Base-by-base conservation (phyloP, 2,113 vertebrate genomes). In the Tricholaema leucomelas region DNA sequence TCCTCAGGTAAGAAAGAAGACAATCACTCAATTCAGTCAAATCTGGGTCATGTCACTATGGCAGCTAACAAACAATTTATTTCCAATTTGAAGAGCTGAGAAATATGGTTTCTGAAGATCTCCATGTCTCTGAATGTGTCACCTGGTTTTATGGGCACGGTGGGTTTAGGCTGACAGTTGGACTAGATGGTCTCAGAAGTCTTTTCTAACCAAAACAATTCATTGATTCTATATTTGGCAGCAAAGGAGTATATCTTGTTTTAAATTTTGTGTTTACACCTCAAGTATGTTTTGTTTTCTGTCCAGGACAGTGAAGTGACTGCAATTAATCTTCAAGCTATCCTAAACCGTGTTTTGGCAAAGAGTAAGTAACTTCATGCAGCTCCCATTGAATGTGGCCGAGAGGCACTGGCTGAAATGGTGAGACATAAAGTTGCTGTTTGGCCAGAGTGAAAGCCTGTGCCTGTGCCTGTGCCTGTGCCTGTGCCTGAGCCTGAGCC, bases 281-380 rank as follows among this genome's bases (percentile, higher is more conserved):
- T 61, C 2, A 73, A 54, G 17, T 30, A 11, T 24, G 5, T 86
- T 83, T 80, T 31, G 3, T 88, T 81, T 85, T 90, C 56, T 88
- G 77, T 88, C 79, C 91, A 99, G 99, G 98, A 99, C 81, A 98
- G 96, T 83, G 98, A 98, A 95, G 97, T 99, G 80, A 97, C 97
- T 64, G 98, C 97, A 2, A 8, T 0, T 50, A 98, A 98, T 82
- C 98, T 99, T 80, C 96, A 61, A 85, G 97, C 78, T n/a, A 97
- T 98, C 92, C 89, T 99, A 74, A 99, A 99, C 76, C 96, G 79
- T 55, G 96, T 98, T 4, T 96, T 99, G 21, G 52, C 90, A 1
- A 98, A 98, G 96, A 96, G 98, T 99, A 88, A 97, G 98, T 97
- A 65, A 40, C 4, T 1, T 71, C 23, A 17, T 5, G 5, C 56